Percentiles rank a stretch among this genome's conserved stretches.
These are phyloP conservation scores for Drosophila bunnanda DNA, from an alignment of 2,888 invertebrate species.

Conservation along the genomic window DNA sequence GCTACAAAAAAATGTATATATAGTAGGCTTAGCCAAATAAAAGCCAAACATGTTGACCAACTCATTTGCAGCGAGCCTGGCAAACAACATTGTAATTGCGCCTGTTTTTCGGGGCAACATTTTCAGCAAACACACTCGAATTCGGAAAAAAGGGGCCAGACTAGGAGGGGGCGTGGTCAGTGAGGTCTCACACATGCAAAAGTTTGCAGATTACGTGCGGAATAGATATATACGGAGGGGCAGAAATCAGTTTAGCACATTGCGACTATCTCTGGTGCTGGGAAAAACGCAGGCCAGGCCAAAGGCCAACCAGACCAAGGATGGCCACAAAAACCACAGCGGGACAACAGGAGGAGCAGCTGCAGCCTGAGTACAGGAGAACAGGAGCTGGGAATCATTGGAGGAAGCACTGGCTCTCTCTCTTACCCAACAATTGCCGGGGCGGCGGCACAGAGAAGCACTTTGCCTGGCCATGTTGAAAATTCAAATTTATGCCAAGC, in stretches of 20 bases:
- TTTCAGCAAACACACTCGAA: constrained; percentile 28
- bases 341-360: constrained; percentile 23
- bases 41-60: constrained; percentile 67
- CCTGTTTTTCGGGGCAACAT: constrained; percentile 53
- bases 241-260: constrained; percentile 72
- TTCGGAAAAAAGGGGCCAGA: constrained; percentile 16
- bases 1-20: constrained; percentile 7
- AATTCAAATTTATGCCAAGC: constrained; percentile 72
- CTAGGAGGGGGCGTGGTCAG: constrained; percentile 47
- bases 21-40: constrained; percentile 20
- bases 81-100: constrained; percentile 74
- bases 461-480: constrained; percentile 54
- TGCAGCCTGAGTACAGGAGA: constrained; percentile 5
- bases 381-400: constrained; percentile 6
- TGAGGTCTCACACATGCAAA: constrained; percentile 64
- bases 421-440: constrained; percentile 41
- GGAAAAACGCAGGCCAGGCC: constrained; percentile 31
- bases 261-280: constrained; percentile 26
- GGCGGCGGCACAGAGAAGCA: constrained; percentile 13
- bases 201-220: constrained; percentile 51
- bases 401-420: constrained; percentile 24
- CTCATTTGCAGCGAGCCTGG: constrained; percentile 68
- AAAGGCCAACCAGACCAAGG: constrained; percentile 21
- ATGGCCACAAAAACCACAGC: constrained; percentile 40
- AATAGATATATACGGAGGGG: constrained; percentile 10